Conservation (phyloP, 2,797 vertebrate species). For the Microcaecilia unicolor region DNA sequence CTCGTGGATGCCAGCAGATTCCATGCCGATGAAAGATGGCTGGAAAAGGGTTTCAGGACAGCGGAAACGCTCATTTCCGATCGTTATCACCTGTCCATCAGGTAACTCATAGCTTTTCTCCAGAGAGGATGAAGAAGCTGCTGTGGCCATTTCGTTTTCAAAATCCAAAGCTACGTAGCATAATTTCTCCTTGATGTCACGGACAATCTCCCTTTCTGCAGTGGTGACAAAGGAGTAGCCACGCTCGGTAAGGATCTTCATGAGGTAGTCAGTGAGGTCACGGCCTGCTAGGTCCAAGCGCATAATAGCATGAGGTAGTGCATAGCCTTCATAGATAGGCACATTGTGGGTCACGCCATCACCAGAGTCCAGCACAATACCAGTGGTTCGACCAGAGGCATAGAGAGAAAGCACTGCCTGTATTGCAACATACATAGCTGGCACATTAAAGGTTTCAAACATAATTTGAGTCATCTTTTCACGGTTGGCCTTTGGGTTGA, state of each 20-base stretch:
- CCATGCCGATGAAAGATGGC: constrained; percentile 72
- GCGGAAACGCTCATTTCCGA: constrained; percentile 70
- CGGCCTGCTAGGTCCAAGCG: too few relatives aligned
- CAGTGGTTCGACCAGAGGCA: constrained; percentile 56
- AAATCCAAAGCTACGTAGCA: constrained; percentile 66
- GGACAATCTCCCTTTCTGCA: constrained; percentile 43
- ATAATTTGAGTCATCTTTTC: constrained; percentile 72
- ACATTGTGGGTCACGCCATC: constrained; percentile 37
- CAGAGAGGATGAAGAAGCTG: constrained; percentile 65
- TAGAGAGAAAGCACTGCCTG: constrained; percentile 51
- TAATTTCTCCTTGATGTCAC: constrained; percentile 15
- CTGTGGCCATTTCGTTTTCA: constrained; percentile 73
- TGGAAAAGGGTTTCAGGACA: constrained; percentile 70
- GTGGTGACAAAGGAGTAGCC: constrained; percentile 52
- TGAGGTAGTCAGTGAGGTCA: constrained; percentile 44
- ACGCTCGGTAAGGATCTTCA: constrained; percentile 52
- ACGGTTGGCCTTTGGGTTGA: constrained; percentile 61
- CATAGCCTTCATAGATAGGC: constrained; percentile 35
- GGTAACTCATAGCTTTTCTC: constrained; percentile 73
- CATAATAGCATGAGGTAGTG: constrained; percentile 36
- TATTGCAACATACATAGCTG: constrained; percentile 58
- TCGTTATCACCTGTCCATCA: constrained; percentile 73
- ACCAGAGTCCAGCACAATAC: constrained; percentile 29
- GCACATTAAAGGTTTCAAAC: constrained; percentile 58
- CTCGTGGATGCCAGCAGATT: constrained; percentile 65